Base-by-base conservation (phyloP, 2,888 invertebrate species). In the Entomobrya multifasciata region DNA sequence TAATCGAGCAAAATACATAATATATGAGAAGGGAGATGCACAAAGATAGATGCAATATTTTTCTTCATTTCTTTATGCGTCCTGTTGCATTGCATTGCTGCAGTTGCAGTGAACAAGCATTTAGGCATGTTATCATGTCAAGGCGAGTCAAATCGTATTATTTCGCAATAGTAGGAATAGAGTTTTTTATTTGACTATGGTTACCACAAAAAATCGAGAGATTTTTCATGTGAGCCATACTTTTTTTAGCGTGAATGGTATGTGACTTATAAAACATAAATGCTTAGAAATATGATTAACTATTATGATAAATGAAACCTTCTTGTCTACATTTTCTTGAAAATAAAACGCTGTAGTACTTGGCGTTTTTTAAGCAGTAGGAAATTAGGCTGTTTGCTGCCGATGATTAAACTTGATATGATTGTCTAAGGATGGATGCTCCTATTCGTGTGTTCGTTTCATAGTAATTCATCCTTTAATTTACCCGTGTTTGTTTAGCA, bases 391-490 rank as follows among this genome's bases (percentile, higher is more conserved):
- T 70, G 44, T 70, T 41, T 70, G 44, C 22, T 6, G 41, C 10
- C 20, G 65, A 65, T 70, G 44, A 44, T 25, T 70, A 44, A 20
- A 44, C 44, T 20, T 70, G 67, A 70, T 47, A 47, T 22, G 20
- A 44, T n/a, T 49, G 5, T 11, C 3, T 15, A 10, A 4, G 47
- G 20, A 36, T 62, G 67, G 11, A 17, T 41, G 65, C 41, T 1
- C 2, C n/a, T 65, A 20, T 65, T 41, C 0, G 20, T 17, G 25
- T 22, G 13, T 25, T 13, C 25, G 67, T 47, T 52, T 65, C 3
- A 20, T 74, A 30, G 49, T 74, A 74, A 52, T 74, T 52, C 74
- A 55, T 49, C 74, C 49, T 74, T 49, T 52, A 27, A 74, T 52
- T 52, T 17, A 74, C 4, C 5, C n/a, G 44, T 70, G 47, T 17